Percentiles rank a stretch among this genome's conserved stretches.
phyloP scores from a whole-genome alignment of 2,888 invertebrate genomes.

The Sarcophaga subvicina region DNA sequence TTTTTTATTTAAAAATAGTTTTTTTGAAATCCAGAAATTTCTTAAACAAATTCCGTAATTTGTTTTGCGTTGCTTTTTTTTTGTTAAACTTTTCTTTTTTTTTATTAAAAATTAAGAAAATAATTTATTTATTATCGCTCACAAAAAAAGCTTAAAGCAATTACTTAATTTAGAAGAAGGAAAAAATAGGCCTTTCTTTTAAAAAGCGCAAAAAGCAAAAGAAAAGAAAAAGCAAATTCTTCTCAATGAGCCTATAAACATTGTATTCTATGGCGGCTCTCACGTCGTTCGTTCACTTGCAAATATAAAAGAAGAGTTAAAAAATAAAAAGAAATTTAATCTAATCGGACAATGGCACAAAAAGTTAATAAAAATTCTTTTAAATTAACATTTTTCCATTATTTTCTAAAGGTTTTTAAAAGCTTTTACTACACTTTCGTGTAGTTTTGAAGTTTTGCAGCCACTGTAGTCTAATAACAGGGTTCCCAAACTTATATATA shows the following conservation, averaged over 20 bases:
- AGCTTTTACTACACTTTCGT: no score
- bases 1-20: no score
- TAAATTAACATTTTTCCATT: not conserved
- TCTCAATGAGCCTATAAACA: no score
- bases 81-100: no score
- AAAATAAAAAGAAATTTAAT: not conserved
- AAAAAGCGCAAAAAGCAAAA: slow-evolving; percentile 42
- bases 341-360: not conserved
- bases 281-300: no score
- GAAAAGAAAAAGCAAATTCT: not conserved
- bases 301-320: not conserved
- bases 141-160: slow-evolving; percentile 75
- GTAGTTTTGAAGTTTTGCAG: no score
- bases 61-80: no score
- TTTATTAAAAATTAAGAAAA: no score
- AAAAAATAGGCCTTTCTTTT: slow-evolving; percentile 9
- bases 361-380: not conserved
- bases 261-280: no score
- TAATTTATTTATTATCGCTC: not conserved
- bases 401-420: not conserved
- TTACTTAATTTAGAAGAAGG: slow-evolving; percentile 80
- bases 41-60: not conserved
- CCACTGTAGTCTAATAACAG: no score
- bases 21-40: not conserved
- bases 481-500: no score